phyloP scores from a whole-genome alignment of 1,140 invertebrate species.

The Drosophila sp. region DNA sequence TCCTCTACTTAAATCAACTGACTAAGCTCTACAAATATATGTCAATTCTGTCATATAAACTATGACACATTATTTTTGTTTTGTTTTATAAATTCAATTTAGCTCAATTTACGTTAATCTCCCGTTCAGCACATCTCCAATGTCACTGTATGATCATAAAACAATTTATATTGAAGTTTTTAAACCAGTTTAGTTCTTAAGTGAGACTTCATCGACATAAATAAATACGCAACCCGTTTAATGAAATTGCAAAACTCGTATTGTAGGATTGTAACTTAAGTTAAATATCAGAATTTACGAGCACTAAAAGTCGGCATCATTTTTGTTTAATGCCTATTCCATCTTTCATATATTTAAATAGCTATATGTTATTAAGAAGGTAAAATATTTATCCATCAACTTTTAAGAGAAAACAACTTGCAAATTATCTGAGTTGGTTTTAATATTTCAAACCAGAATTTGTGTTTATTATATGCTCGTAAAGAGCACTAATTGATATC shows the following conservation, averaged over 20 bases:
- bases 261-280: slow-evolving; percentile 7
- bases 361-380: neutral
- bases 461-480: too few relatives aligned
- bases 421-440: too few relatives aligned
- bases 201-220: slow-evolving; percentile 12
- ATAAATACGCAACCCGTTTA: slow-evolving; percentile 21
- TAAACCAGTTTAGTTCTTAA: slow-evolving; percentile 16
- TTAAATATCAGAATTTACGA: slow-evolving; percentile 20
- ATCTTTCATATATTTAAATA: neutral
- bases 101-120: slow-evolving; percentile 13
- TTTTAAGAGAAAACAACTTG: neutral
- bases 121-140: slow-evolving; percentile 5
- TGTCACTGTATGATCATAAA: slow-evolving; percentile 15
- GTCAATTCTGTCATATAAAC: neutral
- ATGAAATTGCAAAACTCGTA: slow-evolving; percentile 20
- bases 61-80: slow-evolving; percentile 11
- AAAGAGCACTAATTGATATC: too few relatives aligned
- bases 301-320: neutral
- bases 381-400: too few relatives aligned
- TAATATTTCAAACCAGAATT: too few relatives aligned
- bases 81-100: neutral
- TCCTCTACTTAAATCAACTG: too few relatives aligned
- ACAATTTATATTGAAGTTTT: slow-evolving; percentile 15
- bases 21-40: slow-evolving; percentile 2
- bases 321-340: neutral